Evolutionary conservation across 2,113 vertebrate genomes (phyloP), one percentile per base, ranked within the genome.

Genomic region (Albula glossodonta): DNA sequence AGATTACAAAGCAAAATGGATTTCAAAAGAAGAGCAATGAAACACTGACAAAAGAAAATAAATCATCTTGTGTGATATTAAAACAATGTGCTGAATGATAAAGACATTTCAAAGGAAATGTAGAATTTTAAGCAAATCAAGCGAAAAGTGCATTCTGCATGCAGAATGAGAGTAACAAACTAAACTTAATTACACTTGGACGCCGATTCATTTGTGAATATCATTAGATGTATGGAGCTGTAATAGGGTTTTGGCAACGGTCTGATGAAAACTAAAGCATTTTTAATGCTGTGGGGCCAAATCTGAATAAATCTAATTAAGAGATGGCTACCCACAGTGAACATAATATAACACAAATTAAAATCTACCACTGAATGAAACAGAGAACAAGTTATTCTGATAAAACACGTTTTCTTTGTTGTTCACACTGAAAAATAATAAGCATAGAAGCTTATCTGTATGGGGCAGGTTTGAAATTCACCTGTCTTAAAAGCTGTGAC

Each of bases 371-470:
- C 22, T n/a, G 4, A 51, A 51, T 11, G 57, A 81, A 15, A 66
- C 25, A 85, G 56, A 83, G 25, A 85, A 49, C 0, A 79, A 77
- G 57, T 52, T 5, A 56, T n/a, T n/a, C 49, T 51, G 13, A 25
- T 8, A 49, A 50, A 51, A 63, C 7, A 25, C 63, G n/a, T 12
- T 79, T 82, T 86, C 87, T 19, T 87, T 86, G 78, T 86, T 83
- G 81, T 89, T 3, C 82, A 2, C 25, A 9, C 7, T 22, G 41
- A 79, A 60, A 77, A 81, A 51, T 82, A 19, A 53, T 82, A 41
- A 50, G 79, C 70, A 74, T 51, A 8, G 63, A 51, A n/a, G 80
- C 86, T 86, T 90, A 93, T 93, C 93, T 90, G 82, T 74, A 81
- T 15, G 51, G 86, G 87, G 80, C 86, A 89, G 85, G 87, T 82